Conservation (phyloP, 2,113 vertebrate genomes). For the Ctenomys sociabilis region DNA sequence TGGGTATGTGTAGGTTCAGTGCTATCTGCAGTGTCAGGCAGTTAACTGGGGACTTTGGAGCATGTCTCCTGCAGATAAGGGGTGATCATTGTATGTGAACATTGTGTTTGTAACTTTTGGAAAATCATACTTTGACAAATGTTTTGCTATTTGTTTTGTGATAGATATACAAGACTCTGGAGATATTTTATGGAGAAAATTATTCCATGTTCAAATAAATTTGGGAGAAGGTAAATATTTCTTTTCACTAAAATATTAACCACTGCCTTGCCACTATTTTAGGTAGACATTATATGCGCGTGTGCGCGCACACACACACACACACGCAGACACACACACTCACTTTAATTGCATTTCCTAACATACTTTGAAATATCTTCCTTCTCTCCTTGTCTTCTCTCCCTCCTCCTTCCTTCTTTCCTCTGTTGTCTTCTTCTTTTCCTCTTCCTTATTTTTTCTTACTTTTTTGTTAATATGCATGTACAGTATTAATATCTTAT, state of each 20-base stretch:
- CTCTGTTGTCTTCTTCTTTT: too few species aligned
- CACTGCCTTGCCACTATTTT: neutral
- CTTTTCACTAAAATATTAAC: neutral
- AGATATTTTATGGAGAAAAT: conserved; percentile 8
- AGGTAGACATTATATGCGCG: too few species aligned
- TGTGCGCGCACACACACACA: neutral
- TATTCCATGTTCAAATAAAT: neutral
- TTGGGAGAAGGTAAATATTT: neutral
- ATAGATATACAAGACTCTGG: neutral
- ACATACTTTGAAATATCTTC: neutral
- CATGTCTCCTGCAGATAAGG: neutral
- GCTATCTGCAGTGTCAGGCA: neutral
- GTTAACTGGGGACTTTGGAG: neutral
- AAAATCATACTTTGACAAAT: conserved; percentile 29
- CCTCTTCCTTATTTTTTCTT: too few species aligned
- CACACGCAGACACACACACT: neutral
- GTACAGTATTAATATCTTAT: neutral
- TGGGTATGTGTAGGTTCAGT: neutral
- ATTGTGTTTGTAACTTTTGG: neutral
- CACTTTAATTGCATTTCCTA: neutral
- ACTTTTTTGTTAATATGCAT: neutral
- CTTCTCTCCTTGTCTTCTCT: neutral
- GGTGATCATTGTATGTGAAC: neutral
- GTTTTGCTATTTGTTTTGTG: neutral
- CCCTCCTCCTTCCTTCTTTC: too few species aligned